Conservation (phyloP, 2,797 vertebrate species). For the Tragopan temminckii region DNA sequence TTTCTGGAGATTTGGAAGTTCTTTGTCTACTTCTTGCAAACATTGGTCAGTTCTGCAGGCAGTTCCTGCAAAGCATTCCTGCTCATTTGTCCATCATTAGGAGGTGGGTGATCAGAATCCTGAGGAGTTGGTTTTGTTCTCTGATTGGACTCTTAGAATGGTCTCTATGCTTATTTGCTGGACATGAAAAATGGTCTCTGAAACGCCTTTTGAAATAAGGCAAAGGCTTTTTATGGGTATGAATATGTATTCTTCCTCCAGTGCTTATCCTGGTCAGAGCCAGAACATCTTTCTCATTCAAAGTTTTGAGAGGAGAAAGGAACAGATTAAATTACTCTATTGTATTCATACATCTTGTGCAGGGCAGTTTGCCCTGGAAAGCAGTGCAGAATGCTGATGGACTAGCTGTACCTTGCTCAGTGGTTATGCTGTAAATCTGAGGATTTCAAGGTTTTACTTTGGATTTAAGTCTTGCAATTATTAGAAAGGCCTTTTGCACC, state of each 20-base stretch:
- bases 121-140: background rate
- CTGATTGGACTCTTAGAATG: background rate
- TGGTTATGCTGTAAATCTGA: background rate
- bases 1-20: background rate
- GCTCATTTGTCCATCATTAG: background rate
- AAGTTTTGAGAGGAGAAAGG: background rate
- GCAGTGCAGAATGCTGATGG: fast-evolving
- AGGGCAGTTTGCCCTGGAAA: background rate
- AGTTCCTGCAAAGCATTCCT: background rate
- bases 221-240: background rate
- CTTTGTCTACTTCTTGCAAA: background rate
- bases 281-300: background rate
- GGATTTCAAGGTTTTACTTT: background rate
- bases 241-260: background rate
- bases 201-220: background rate
- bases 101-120: background rate
- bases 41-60: background rate
- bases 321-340: fast-evolving
- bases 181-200: background rate
- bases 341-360: background rate
- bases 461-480: background rate
- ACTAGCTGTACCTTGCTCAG: background rate
- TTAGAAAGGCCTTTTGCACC: background rate
- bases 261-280: background rate
- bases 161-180: background rate